Percentiles rank a stretch among this genome's conserved stretches.
Evolutionary conservation across 1,140 invertebrate genomes (phyloP).

Genomic region (Neodiprion lecontei): DNA sequence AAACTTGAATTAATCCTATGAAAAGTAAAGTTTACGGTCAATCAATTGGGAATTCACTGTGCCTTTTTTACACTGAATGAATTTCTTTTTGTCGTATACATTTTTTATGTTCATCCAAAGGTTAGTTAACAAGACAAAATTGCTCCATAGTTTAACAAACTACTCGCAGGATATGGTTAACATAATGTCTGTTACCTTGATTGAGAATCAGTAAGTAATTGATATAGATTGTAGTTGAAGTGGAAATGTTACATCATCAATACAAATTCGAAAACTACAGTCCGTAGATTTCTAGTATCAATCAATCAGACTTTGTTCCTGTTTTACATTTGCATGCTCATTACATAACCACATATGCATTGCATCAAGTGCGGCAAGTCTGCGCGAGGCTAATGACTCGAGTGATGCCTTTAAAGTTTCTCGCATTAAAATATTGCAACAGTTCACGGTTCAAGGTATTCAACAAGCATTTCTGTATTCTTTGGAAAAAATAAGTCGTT

Average conservation of each 20-base stretch:
- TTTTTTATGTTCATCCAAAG: too few relatives aligned
- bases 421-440: conserved; percentile 5
- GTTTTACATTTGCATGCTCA: background rate
- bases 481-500: too few relatives aligned
- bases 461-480: background rate
- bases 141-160: too few relatives aligned
- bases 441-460: background rate
- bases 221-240: too few relatives aligned
- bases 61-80: background rate
- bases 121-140: too few relatives aligned
- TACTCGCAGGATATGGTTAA: too few relatives aligned
- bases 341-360: background rate
- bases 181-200: too few relatives aligned
- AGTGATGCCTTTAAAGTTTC: background rate
- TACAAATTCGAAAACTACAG: background rate
- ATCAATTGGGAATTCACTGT: background rate
- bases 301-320: background rate
- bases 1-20: too few relatives aligned
- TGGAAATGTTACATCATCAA: background rate
- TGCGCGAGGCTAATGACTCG: background rate
- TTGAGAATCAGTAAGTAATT: too few relatives aligned
- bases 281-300: background rate
- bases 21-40: background rate
- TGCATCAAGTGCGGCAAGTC: background rate
- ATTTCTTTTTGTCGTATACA: too few relatives aligned